Base-by-base conservation (phyloP, 1,140 invertebrate species). In the Drosophila melanica region DNA sequence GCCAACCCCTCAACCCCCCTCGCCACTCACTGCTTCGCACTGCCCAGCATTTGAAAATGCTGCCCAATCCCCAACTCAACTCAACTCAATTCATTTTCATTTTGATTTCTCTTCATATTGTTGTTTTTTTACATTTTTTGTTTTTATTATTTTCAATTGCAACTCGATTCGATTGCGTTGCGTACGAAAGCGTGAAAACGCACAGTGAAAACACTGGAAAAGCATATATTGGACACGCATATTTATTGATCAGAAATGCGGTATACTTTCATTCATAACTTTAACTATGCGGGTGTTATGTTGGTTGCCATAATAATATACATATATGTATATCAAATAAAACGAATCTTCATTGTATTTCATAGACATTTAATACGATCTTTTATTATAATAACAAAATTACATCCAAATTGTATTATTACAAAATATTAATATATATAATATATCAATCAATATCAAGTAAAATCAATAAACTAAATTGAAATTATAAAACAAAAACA, bases 161-260 rank as follows among this genome's bases (percentile, higher is more conserved):
- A 74, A 64, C 69, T 77, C 48, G 42, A 70, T 59, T 64, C 60
- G 65, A 70, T 81, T 81, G 79, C 70, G 57, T 48, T 63, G 65
- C 79, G 81, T 74, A 74, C 39, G 81, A 86, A 81, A 84, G 81
- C 77, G 79, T 82, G 79, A 82, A 82, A 82, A 71, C 73, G 45
- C 59, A 54, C 47, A 57, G 18, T 16, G 14, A 18, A 45, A 45
- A 18, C 42, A 16, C 14, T 20, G 48, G 27, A 9, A 35, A 51
- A 51, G 6, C 30, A 8, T 33, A 33, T 33, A 33, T 33, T 33
- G 6, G 6, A 51, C 27, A 33, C 27, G 16, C 30, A 33, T 16
- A 39, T 12, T n/a, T 16, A 58, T 55, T 41, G 18, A 55, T 41
- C 37, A 11, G 12, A 41, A 41, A 9, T 20, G 37, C 18, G 7